Conservation (phyloP, 2,888 invertebrate species). For the Amorpha juglandis region DNA sequence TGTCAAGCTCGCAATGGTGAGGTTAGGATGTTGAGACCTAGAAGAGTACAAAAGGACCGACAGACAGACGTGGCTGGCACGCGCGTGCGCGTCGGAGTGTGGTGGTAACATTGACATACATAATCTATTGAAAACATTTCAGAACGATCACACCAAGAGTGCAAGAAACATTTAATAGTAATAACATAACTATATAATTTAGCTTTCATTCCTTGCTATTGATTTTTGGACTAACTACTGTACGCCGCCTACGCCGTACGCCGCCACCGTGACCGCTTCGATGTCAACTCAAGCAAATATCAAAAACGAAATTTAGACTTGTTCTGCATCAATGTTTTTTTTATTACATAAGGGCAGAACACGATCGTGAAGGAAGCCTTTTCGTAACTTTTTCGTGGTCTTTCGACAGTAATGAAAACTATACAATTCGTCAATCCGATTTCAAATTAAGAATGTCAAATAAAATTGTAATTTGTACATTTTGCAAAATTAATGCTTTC, state of each 20-base stretch:
- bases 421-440: background rate
- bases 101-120: constrained; percentile 82
- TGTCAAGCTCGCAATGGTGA: constrained; percentile 83
- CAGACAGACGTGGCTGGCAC: constrained; percentile 66
- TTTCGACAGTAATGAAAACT: constrained; percentile 25
- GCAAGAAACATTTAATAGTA: constrained; percentile 70
- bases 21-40: constrained; percentile 75
- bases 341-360: constrained; percentile 74
- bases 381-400: constrained; percentile 31
- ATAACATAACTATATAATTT: constrained; percentile 63
- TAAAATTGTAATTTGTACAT: constrained; percentile 3
- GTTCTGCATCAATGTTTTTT: constrained; percentile 73
- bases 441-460: background rate
- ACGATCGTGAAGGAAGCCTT: constrained; percentile 66
- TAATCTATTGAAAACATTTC: constrained; percentile 74
- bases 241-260: constrained; percentile 79
- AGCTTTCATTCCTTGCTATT: constrained; percentile 81
- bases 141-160: constrained; percentile 80
- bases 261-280: constrained; percentile 74
- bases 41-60: constrained; percentile 75
- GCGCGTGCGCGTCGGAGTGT: constrained; percentile 70
- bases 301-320: constrained; percentile 85
- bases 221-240: constrained; percentile 67
- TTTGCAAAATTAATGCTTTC: constrained; percentile 5
- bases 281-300: constrained; percentile 73